These are phyloP conservation scores for Climacteris rufus DNA, from an alignment of 2,113 vertebrate species.

Conservation along the genomic window DNA sequence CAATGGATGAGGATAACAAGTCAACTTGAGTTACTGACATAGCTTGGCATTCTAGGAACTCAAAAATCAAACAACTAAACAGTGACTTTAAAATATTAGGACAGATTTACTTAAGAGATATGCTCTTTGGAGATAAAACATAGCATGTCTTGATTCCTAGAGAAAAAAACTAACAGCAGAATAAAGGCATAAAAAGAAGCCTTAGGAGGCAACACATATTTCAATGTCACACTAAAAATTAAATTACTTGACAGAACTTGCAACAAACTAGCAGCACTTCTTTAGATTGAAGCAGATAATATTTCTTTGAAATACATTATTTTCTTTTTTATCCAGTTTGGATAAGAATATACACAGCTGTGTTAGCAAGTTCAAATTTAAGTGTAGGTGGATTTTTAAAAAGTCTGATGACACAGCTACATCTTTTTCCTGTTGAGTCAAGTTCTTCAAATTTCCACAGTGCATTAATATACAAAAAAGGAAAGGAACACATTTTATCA, in stretches of 20 bases:
- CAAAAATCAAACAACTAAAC: not conserved
- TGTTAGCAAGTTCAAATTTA: not conserved
- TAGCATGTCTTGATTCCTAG: not conserved
- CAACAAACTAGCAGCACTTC: not conserved
- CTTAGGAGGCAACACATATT: not conserved
- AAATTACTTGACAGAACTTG: not conserved
- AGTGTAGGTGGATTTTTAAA: not conserved
- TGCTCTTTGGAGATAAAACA: not conserved
- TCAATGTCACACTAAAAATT: not conserved
- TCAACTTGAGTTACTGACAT: not conserved
- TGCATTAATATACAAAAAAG: not conserved
- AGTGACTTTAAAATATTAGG: not conserved
- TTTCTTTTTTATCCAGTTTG: not conserved
- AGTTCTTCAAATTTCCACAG: not conserved
- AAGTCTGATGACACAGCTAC: not conserved
- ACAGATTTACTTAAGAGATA: not conserved
- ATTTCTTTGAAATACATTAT: not conserved
- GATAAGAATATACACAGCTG: not conserved
- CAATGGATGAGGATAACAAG: not conserved
- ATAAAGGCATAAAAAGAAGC: not conserved
- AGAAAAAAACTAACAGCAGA: not conserved
- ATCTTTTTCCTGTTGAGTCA: not conserved
- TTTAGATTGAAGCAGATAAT: not conserved
- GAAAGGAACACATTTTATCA: not conserved
- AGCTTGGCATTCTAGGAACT: not conserved